phyloP scores from a whole-genome alignment of 2,113 vertebrate species.

The Channa maculata region DNA sequence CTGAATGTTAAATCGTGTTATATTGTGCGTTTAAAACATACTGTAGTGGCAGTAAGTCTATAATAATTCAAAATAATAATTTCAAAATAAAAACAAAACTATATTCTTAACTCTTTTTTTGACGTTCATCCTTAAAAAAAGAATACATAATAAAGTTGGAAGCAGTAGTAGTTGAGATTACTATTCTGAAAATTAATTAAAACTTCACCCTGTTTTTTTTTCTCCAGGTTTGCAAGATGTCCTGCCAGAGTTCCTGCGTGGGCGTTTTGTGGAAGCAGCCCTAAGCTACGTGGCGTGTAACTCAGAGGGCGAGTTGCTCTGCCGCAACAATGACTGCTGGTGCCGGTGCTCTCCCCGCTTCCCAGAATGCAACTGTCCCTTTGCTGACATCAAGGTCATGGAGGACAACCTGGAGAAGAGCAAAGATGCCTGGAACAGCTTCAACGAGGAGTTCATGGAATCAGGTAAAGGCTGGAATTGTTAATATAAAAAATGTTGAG shows the following conservation, averaged over 20 bases:
- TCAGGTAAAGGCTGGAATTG: slow-evolving; percentile 84
- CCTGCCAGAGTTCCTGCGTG: slow-evolving; percentile 91
- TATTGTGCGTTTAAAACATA: background rate
- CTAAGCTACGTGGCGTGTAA: slow-evolving; percentile 97
- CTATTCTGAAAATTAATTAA: background rate
- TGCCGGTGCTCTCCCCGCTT: slow-evolving; percentile 90
- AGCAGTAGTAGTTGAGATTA: too few relatives aligned
- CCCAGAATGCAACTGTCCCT: slow-evolving; percentile 95
- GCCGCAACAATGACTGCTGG: slow-evolving; percentile 93
- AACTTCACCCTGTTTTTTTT: slow-evolving; percentile 12
- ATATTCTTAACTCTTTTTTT: too few relatives aligned
- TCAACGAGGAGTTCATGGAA: slow-evolving; percentile 91
- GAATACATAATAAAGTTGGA: background rate
- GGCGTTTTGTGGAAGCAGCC: slow-evolving; percentile 92
- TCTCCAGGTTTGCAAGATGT: slow-evolving; percentile 91
- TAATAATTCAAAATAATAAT: too few relatives aligned
- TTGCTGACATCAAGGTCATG: slow-evolving; percentile 91
- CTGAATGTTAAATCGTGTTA: background rate
- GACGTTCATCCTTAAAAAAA: background rate
- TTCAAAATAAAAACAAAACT: too few relatives aligned
- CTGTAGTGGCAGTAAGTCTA: too few relatives aligned
- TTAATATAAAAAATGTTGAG: background rate
- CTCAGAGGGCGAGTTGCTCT: slow-evolving; percentile 93
- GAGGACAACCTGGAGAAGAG: slow-evolving; percentile 91
- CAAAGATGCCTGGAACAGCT: slow-evolving; percentile 86